phyloP scores from a whole-genome alignment of 2,113 vertebrate genomes.

The Theristicus caerulescens region DNA sequence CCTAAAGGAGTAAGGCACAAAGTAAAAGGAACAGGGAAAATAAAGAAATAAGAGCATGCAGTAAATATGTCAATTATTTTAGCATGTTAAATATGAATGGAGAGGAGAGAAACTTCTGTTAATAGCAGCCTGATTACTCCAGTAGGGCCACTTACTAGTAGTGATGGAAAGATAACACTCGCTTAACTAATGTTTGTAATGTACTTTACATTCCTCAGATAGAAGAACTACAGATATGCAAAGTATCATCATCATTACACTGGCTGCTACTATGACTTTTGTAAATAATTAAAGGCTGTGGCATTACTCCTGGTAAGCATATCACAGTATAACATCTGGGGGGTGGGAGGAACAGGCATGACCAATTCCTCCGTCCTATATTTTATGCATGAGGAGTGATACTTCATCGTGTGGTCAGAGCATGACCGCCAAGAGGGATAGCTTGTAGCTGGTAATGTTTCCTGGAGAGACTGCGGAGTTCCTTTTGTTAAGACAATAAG shows the following conservation, averaged over 20 bases:
- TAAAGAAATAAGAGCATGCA: neutral
- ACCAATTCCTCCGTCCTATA: neutral
- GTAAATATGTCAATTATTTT: neutral
- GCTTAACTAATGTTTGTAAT: slow-evolving; percentile 1
- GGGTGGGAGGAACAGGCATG: neutral
- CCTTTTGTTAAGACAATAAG: neutral
- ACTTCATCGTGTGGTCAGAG: neutral
- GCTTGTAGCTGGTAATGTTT: neutral
- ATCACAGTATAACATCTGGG: neutral
- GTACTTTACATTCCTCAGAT: slow-evolving; percentile 35
- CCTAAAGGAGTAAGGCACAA: neutral
- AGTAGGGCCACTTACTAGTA: slow-evolving; percentile 19
- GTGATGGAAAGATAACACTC: slow-evolving; percentile 37
- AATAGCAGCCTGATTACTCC: slow-evolving; percentile 29
- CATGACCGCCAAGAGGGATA: neutral
- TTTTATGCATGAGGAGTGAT: slow-evolving; percentile 12
- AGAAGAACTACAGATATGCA: neutral
- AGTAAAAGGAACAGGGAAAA: neutral
- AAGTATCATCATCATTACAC: neutral
- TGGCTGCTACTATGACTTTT: neutral
- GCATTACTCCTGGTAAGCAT: neutral
- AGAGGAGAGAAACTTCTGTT: neutral
- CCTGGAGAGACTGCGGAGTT: neutral
- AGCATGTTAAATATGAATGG: neutral
- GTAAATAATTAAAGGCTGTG: slow-evolving; percentile 33